Evolutionary conservation across 2,888 invertebrate species (phyloP), one percentile per base, ranked within the genome.

Genomic region (Cancer borealis): DNA sequence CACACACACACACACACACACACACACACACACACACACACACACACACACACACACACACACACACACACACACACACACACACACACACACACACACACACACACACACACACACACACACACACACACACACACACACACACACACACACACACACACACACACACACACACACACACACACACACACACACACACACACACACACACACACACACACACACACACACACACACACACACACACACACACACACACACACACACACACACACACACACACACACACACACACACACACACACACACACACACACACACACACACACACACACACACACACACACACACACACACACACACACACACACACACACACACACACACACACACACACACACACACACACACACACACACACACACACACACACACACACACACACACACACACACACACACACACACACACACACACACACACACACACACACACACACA

Each of bases 31-130:
- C 79, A 79, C 79, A 26, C 30, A 79, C 79, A 30, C 79, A 79
- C 79, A 79, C 79, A 26, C 14, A 73, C 73, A 39, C n/a, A n/a
- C n/a, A 79, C 73, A 73, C 21, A 79, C 79, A 79, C 79, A 79
- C 79, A 26, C 30, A 79, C 79, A 30, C 79, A 79, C 79, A 79
- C 79, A 26, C 14, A 73, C 73, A 79, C 30, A 79, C n/a, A n/a
- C n/a, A 79, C 73, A 73, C 21, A 79, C 79, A 79, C 79, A 79
- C 79, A 26, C 30, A 79, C 79, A 30, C 79, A 79, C 79, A 79
- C 79, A 26, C 14, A 73, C 73, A 79, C 30, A 79, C n/a, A n/a
- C n/a, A 79, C 73, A 73, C 21, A 79, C 79, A 79, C 79, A 79
- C 79, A 26, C 30, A 79, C 79, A 30, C 79, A 79, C 79, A 79